These are phyloP conservation scores for Cephus cinctus DNA, from an alignment of 1,140 invertebrate genomes.

Conservation along the genomic window DNA sequence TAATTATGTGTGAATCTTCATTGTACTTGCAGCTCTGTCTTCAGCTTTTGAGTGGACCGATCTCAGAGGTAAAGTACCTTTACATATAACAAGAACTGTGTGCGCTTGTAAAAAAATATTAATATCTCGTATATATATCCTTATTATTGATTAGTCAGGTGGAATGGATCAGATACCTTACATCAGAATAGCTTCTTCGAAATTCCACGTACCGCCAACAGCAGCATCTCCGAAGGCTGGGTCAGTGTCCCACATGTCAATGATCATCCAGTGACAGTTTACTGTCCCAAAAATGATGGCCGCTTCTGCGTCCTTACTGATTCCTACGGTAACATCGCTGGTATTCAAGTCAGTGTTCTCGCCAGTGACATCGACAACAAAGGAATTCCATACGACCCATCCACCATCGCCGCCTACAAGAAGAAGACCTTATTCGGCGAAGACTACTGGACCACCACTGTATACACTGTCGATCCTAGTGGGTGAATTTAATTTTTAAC, in stretches of 20 bases:
- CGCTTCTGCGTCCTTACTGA: slow-evolving; percentile 46
- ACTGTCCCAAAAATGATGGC: slow-evolving; percentile 36
- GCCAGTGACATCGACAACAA: neutral
- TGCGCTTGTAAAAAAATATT: too few species aligned
- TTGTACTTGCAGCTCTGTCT: neutral
- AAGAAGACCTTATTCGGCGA: slow-evolving; percentile 44
- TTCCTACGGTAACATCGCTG: slow-evolving; percentile 48
- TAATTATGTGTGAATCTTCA: neutral
- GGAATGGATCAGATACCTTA: neutral
- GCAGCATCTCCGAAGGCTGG: slow-evolving; percentile 47
- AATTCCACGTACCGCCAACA: slow-evolving; percentile 45
- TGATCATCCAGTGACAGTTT: slow-evolving; percentile 40
- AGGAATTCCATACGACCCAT: neutral
- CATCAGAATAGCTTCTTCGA: slow-evolving; percentile 50
- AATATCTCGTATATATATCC: too few species aligned
- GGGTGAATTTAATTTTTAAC: neutral
- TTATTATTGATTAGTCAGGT: too few species aligned
- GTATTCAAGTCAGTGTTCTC: slow-evolving; percentile 47
- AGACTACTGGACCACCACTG: slow-evolving; percentile 50
- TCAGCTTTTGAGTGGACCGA: neutral
- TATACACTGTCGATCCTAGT: slow-evolving; percentile 51
- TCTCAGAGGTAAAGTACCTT: neutral
- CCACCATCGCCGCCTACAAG: neutral
- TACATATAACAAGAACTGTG: neutral
- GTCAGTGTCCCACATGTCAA: slow-evolving; percentile 38